Percentiles rank a stretch among this genome's conserved stretches.
phyloP scores from a whole-genome alignment of 2,113 vertebrate species.

The Psephotus haematonotus region DNA sequence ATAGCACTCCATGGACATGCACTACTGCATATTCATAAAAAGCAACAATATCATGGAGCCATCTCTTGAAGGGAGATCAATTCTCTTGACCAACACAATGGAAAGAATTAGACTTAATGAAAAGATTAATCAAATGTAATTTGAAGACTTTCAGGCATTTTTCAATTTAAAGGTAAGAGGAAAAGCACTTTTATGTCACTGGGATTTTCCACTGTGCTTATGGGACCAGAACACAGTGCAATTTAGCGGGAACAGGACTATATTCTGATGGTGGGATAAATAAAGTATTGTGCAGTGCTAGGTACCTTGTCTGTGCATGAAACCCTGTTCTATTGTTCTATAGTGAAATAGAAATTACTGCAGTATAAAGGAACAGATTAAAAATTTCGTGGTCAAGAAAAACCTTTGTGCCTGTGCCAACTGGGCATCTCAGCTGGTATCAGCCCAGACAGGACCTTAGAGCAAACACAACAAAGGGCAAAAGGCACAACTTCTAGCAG shows the following conservation, averaged over 20 bases:
- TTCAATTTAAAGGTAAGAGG: background rate
- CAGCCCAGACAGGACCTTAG: background rate
- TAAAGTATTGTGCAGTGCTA: background rate
- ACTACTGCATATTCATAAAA: background rate
- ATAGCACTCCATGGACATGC: background rate
- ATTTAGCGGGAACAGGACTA: background rate
- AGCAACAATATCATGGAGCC: background rate
- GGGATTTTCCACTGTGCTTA: background rate
- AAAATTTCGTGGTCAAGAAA: background rate
- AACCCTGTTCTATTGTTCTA: background rate
- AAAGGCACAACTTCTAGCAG: background rate
- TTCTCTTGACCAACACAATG: background rate
- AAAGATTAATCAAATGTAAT: background rate
- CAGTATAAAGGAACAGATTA: background rate
- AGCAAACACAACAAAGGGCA: background rate
- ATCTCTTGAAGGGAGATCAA: background rate
- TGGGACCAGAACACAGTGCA: background rate
- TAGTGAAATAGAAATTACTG: background rate
- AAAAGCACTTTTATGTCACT: rapidly evolving
- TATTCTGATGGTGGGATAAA: background rate
- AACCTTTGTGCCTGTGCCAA: background rate
- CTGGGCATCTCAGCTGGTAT: background rate
- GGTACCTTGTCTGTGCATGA: background rate
- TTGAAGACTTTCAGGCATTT: background rate
- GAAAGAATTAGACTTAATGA: background rate